phyloP scores from a whole-genome alignment of 2,797 vertebrate species.

The Phoeniculus purpureus region DNA sequence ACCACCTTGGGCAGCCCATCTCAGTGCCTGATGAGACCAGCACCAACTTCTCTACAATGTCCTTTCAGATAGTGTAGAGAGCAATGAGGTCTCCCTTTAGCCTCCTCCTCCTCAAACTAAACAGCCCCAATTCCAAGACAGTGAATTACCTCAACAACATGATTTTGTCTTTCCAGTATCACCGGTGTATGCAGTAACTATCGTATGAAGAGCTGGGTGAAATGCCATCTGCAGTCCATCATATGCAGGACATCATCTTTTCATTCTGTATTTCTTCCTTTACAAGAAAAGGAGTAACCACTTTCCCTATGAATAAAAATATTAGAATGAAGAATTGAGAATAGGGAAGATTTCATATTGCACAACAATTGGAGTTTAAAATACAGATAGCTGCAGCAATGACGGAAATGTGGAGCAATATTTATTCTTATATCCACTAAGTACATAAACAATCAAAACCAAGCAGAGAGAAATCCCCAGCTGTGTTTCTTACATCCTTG shows the following conservation, averaged over 20 bases:
- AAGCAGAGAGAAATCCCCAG: neutral
- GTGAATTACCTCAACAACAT: neutral
- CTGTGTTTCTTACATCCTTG: neutral
- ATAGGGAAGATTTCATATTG: neutral
- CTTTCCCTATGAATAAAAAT: neutral
- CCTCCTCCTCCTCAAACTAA: no score
- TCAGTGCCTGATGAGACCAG: no score
- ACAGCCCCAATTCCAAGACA: neutral
- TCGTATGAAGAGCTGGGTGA: neutral
- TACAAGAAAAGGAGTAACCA: neutral
- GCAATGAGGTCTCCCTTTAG: no score
- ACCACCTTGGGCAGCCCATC: no score
- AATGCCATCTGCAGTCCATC: neutral
- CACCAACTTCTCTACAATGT: no score
- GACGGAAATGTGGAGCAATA: neutral
- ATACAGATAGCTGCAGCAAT: neutral
- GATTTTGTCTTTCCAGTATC: neutral
- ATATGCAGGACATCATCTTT: neutral
- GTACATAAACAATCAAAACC: neutral
- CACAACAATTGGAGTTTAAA: neutral
- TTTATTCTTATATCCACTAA: neutral
- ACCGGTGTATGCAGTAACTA: neutral
- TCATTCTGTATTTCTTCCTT: neutral
- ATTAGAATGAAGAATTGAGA: neutral
- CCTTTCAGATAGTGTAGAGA: no score